Percentiles rank a stretch among this genome's conserved stretches.
These are phyloP conservation scores for Cepaea hortensis DNA, from an alignment of 2,888 invertebrate species.

Conservation along the genomic window DNA sequence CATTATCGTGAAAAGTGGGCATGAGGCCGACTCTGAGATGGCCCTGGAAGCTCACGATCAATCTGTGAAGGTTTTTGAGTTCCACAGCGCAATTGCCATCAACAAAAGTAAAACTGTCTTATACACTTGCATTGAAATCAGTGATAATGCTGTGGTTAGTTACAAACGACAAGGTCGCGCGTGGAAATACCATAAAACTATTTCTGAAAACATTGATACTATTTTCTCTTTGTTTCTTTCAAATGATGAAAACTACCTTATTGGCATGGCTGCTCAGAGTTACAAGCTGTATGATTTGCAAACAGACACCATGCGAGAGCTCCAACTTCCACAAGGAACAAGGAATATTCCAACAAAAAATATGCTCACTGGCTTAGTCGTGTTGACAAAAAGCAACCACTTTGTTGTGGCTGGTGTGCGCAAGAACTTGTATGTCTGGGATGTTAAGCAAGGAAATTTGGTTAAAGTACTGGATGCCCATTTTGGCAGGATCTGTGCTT, in stretches of 20 bases:
- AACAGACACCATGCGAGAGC: conserved; percentile 64
- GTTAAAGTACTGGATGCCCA: conserved; percentile 96
- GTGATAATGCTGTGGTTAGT: conserved; percentile 73
- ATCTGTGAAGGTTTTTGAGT: conserved; percentile 72
- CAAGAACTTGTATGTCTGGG: conserved; percentile 96
- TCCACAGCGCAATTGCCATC: conserved; percentile 74
- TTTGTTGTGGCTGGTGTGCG: conserved; percentile 96
- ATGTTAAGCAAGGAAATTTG: conserved; percentile 86
- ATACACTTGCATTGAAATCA: conserved; percentile 75
- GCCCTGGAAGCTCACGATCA: conserved; percentile 69
- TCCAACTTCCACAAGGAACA: conserved; percentile 81
- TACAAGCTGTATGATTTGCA: conserved; percentile 77
- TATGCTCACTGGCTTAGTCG: conserved; percentile 91
- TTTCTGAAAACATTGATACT: conserved; percentile 71
- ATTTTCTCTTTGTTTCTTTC: conserved; percentile 84
- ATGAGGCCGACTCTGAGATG: conserved; percentile 68
- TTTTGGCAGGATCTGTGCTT: conserved; percentile 94
- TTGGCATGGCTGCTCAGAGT: conserved; percentile 80
- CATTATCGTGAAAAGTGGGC: conserved; percentile 67
- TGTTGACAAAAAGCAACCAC: conserved; percentile 90
- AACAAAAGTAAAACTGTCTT: conserved; percentile 65
- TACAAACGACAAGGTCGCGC: conserved; percentile 64
- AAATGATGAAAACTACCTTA: conserved; percentile 86
- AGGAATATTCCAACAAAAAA: conserved; percentile 95
- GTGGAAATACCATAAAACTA: conserved; percentile 71